Conservation (phyloP, 2,888 invertebrate genomes). For the Nasonovia ribisnigri region DNA sequence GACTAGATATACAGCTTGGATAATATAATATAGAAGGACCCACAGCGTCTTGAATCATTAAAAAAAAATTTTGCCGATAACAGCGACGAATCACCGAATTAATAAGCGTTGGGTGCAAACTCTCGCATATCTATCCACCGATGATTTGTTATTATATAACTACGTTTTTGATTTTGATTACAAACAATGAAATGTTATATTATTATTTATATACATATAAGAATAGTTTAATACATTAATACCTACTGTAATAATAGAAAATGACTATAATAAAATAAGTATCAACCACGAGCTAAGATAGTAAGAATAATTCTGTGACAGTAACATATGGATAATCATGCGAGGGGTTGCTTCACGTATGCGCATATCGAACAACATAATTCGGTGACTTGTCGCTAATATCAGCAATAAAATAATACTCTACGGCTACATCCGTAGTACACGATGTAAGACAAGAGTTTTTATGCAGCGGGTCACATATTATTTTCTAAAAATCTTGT, state of each 20-base stretch:
- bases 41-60: background rate
- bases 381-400: background rate
- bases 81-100: background rate
- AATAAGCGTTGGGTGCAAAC: background rate
- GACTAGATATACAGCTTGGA: background rate
- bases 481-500: too few relatives aligned
- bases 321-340: background rate
- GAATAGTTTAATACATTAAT: too few relatives aligned
- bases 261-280: background rate
- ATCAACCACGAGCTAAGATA: too few relatives aligned
- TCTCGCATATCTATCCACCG: background rate
- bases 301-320: background rate
- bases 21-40: background rate
- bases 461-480: too few relatives aligned
- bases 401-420: too few relatives aligned
- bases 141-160: too few relatives aligned
- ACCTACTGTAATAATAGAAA: background rate
- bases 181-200: too few relatives aligned
- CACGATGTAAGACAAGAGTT: too few relatives aligned
- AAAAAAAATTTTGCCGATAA: background rate
- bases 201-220: too few relatives aligned
- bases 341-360: background rate
- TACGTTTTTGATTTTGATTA: too few relatives aligned
- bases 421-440: too few relatives aligned
- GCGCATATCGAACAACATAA: background rate